Conservation (phyloP, 2,113 vertebrate genomes). For the Ranitomeya imitator region DNA sequence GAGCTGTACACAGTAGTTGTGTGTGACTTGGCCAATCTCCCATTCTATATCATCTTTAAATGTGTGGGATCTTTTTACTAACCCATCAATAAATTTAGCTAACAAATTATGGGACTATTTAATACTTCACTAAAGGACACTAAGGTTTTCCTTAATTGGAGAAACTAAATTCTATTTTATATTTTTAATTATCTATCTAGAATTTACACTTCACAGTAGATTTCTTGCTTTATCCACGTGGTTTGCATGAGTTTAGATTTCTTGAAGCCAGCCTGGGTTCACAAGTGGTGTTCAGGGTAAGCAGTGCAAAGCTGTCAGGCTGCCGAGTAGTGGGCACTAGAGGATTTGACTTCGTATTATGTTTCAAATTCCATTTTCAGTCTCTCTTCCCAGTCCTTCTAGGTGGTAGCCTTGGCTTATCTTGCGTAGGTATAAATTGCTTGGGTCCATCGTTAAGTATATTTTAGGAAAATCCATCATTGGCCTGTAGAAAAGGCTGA, state of each 20-base stretch:
- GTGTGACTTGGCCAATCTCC: background rate
- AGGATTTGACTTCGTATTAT: conserved; percentile 75
- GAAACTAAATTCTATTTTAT: background rate
- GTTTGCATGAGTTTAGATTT: conserved; percentile 46
- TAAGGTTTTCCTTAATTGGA: background rate
- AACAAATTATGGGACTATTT: conserved; percentile 12
- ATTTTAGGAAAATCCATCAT: conserved; percentile 75
- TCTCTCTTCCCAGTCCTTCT: conserved; percentile 38
- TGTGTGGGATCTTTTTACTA: conserved; percentile 43
- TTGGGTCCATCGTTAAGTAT: conserved; percentile 78
- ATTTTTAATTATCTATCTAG: background rate
- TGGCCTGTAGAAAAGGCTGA: conserved; percentile 66
- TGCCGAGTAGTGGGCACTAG: conserved; percentile 75
- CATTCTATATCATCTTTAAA: conserved; percentile 48
- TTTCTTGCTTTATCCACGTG: conserved; percentile 17
- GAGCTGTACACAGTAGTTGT: background rate
- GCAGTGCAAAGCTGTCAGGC: conserved; percentile 77
- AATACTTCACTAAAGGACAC: background rate
- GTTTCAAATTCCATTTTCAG: conserved; percentile 65
- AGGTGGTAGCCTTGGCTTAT: conserved; percentile 77
- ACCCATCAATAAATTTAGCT: conserved; percentile 37
- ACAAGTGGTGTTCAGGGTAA: conserved; percentile 76
- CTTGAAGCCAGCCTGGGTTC: conserved; percentile 49
- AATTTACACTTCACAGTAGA: conserved; percentile 18
- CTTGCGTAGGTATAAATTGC: conserved; percentile 75